These are phyloP conservation scores for Aptenodytes forsteri DNA, from an alignment of 2,113 vertebrate species.

Conservation along the genomic window DNA sequence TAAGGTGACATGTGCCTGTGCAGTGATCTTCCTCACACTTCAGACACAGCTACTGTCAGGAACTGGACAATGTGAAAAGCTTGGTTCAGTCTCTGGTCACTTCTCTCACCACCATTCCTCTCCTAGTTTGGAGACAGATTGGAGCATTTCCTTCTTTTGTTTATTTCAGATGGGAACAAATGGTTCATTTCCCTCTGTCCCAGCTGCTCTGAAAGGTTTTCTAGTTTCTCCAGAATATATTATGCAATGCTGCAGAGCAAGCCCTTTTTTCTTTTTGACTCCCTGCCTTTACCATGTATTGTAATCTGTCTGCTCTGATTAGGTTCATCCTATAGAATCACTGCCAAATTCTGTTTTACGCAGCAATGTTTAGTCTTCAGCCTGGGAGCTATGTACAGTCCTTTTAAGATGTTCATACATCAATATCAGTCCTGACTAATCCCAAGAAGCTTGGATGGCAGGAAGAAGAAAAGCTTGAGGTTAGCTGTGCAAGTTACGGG, in stretches of 20 bases:
- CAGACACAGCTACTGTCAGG: not conserved
- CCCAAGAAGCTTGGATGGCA: slow-evolving; percentile 15
- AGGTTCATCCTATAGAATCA: slow-evolving; percentile 51
- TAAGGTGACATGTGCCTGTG: not conserved
- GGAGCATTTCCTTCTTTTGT: slow-evolving; percentile 37
- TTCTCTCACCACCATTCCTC: slow-evolving; percentile 11
- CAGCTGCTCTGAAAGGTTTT: slow-evolving; percentile 46
- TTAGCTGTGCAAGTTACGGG: not conserved
- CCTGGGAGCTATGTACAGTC: slow-evolving; percentile 43
- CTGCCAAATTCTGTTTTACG: slow-evolving; percentile 60
- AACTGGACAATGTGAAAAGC: not conserved
- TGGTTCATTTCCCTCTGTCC: slow-evolving; percentile 36
- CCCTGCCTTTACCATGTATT: slow-evolving; percentile 32
- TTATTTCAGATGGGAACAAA: slow-evolving; percentile 44
- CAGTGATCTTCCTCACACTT: not conserved
- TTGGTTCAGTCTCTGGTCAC: slow-evolving; percentile 2
- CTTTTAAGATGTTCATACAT: slow-evolving; percentile 57
- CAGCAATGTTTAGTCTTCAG: slow-evolving; percentile 68
- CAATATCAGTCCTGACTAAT: slow-evolving; percentile 35
- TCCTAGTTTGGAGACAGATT: slow-evolving; percentile 38
- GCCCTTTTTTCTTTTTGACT: slow-evolving; percentile 19
- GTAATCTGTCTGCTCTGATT: slow-evolving; percentile 62
- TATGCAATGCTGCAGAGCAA: slow-evolving; percentile 18
- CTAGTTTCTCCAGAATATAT: slow-evolving; percentile 52
- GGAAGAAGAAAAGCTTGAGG: slow-evolving; percentile 14